Percentiles rank a stretch among this genome's conserved stretches.
Conservation (phyloP, 2,888 invertebrate genomes). For the Apodemia zela region DNA sequence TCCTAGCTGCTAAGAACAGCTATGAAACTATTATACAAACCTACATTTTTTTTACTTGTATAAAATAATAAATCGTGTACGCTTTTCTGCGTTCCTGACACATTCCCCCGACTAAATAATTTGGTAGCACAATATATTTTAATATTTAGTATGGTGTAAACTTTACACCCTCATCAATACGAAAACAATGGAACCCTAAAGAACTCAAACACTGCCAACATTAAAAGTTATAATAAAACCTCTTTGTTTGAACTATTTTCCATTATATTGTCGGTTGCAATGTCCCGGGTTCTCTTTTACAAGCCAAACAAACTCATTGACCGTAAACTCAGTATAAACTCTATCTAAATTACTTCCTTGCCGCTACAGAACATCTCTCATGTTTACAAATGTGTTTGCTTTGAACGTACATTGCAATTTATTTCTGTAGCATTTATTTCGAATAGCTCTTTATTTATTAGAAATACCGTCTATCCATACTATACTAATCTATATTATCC, state of each 20-base stretch:
- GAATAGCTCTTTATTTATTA: not conserved
- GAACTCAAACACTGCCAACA: too few species aligned
- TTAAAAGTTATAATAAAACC: not conserved
- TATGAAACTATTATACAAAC: too few species aligned
- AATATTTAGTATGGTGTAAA: too few species aligned
- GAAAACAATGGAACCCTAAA: too few species aligned
- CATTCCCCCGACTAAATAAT: too few species aligned
- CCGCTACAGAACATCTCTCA: not conserved
- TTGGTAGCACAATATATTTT: too few species aligned
- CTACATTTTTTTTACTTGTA: too few species aligned
- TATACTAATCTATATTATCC: too few species aligned
- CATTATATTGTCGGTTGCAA: not conserved
- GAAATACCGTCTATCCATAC: not conserved
- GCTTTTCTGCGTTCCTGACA: too few species aligned
- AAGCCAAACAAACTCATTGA: conserved; percentile 12
- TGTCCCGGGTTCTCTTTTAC: not conserved
- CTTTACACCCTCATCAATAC: too few species aligned
- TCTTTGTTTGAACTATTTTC: not conserved
- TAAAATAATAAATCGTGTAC: too few species aligned
- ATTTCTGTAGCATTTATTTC: not conserved
- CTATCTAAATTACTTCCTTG: conserved; percentile 2
- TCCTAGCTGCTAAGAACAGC: too few species aligned
- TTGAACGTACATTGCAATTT: not conserved
- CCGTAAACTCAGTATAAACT: conserved; percentile 9
- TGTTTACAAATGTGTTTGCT: conserved; percentile 8